Base-by-base conservation (phyloP, 2,888 invertebrate genomes). In the Cosmia pyralina region DNA sequence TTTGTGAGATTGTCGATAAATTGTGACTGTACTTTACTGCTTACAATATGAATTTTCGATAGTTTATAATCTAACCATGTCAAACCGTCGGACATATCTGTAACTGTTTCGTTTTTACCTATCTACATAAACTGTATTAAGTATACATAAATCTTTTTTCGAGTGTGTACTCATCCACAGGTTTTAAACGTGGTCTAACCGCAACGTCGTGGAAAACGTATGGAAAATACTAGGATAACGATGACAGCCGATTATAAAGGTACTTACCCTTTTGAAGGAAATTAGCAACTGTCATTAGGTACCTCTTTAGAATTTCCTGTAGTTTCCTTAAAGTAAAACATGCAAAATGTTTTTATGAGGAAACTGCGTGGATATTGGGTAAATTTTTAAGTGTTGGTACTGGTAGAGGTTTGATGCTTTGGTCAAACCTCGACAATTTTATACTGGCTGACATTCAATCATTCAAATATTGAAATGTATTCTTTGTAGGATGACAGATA, bases 191-290 rank as follows among this genome's bases (percentile, higher is more conserved):
- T 19, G 8, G 59, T 66, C n/a, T 44, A 28, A 63, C 63, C 53
- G 10, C 62, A 66, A 58, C 2, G 34, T 34, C 28, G 53, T 38
- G 46, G 11, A 38, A 46, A 17, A 34, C 2, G 3, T 10, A 10
- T 4, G 81, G 52, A 58, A 58, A 63, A n/a, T 67, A 74, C 75
- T 62, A 58, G 34, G 62, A 66, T 38, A 73, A 44, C 22, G n/a
- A 55, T 60, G 53, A 50, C 10, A 7, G 22, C 44, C 44, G 0
- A 19, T 41, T 7, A 7, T 19, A 13, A 15, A 50, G 44, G 62
- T 67, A 74, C 19, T 75, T 75, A 53, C 53, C 75, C 41, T 41
- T 50, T 5, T 15, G 2, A 19, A 57, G 11, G 22, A 72, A 52
- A 34, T 22, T 34, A 50, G 19, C 17, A 22, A 52, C 13, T 34